These are phyloP conservation scores for Cloeon dipterum DNA, from an alignment of 2,888 invertebrate species.

Conservation along the genomic window DNA sequence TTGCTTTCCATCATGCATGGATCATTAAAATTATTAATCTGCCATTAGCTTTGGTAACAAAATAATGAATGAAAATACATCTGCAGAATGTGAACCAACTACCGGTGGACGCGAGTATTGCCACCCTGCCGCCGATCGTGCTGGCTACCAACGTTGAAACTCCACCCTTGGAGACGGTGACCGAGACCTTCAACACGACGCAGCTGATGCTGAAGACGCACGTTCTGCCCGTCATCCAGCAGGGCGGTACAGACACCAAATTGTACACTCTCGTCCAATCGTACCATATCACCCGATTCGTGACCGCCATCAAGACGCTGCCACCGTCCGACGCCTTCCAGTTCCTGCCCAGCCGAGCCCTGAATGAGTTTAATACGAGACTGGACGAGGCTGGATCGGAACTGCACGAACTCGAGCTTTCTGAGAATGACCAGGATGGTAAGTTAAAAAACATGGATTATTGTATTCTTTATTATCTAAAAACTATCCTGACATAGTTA, in stretches of 20 bases:
- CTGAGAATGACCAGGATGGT: conserved; percentile 45
- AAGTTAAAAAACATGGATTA: background rate
- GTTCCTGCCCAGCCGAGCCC: conserved; percentile 62
- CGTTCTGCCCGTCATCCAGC: conserved; percentile 54
- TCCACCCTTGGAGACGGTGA: conserved; percentile 66
- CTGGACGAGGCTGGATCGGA: conserved; percentile 78
- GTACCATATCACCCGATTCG: conserved; percentile 63
- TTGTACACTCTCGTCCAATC: conserved; percentile 58
- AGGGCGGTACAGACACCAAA: conserved; percentile 14
- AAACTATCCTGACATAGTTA: no score
- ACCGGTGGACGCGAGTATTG: conserved; percentile 51
- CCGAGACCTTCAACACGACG: conserved; percentile 79
- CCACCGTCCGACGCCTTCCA: conserved; percentile 73
- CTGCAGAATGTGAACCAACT: no score
- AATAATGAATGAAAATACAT: no score
- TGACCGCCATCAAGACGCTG: conserved; percentile 74
- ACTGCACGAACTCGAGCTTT: conserved; percentile 54
- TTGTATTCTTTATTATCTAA: no score
- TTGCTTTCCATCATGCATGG: no score
- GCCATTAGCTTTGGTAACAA: no score
- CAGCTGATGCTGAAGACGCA: conserved; percentile 75
- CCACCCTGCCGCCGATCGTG: conserved; percentile 58
- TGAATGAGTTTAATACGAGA: conserved; percentile 71
- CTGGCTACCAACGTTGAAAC: conserved; percentile 56
- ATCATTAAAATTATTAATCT: no score